These are phyloP conservation scores for Hydriomena furcata DNA, from an alignment of 2,888 invertebrate genomes.

Conservation along the genomic window DNA sequence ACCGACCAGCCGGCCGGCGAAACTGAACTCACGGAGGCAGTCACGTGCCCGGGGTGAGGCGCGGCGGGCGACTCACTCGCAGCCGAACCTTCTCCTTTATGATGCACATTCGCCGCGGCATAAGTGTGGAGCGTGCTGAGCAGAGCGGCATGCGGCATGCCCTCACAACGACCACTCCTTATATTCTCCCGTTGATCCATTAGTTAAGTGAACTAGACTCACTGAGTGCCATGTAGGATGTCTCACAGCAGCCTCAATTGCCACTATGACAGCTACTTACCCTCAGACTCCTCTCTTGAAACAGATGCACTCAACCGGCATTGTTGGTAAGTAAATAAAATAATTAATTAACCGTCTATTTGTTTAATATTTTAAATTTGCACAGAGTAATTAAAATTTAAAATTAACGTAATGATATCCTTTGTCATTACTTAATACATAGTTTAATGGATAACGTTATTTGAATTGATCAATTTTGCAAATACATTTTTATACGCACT, in stretches of 20 bases:
- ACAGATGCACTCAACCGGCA: conserved; percentile 80
- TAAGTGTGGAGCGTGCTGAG: conserved; percentile 77
- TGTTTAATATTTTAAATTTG: too few species aligned
- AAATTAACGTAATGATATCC: too few species aligned
- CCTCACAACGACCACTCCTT: conserved; percentile 59
- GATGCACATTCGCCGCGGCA: conserved; percentile 79
- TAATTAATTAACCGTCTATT: not conserved
- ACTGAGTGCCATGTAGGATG: conserved; percentile 80
- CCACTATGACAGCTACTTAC: conserved; percentile 79
- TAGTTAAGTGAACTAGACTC: conserved; percentile 66
- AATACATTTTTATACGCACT: not conserved
- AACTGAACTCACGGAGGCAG: conserved; percentile 71
- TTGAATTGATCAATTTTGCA: too few species aligned
- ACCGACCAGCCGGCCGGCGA: conserved; percentile 76
- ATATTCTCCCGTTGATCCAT: conserved; percentile 56
- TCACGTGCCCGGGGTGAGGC: conserved; percentile 83
- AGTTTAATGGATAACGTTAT: too few species aligned
- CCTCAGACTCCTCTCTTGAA: conserved; percentile 78
- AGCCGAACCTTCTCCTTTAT: conserved; percentile 79
- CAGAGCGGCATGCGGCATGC: conserved; percentile 76
- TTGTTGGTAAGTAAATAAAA: conserved; percentile 66
- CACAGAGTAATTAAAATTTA: too few species aligned
- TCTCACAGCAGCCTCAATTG: conserved; percentile 80
- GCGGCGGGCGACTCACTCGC: conserved; percentile 75
- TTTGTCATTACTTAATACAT: too few species aligned